Percentiles rank a stretch among this genome's conserved stretches.
These are phyloP conservation scores for Capricornis sumatraensis DNA, from an alignment of 2,113 vertebrate genomes.

Conservation along the genomic window DNA sequence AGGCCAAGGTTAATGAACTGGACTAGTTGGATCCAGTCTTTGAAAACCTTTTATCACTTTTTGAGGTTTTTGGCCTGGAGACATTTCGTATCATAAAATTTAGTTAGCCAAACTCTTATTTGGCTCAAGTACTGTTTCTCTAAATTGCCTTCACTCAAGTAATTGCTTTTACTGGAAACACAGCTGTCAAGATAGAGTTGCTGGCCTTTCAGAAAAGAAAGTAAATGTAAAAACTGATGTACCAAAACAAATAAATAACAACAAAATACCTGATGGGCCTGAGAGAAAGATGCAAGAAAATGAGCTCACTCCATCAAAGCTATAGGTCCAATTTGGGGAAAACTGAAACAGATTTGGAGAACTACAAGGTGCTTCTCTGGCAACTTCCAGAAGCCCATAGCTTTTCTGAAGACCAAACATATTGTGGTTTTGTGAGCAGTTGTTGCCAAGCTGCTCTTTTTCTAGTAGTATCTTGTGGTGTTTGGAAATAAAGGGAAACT, in stretches of 20 bases:
- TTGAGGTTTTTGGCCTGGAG: conserved; percentile 53
- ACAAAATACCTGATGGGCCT: neutral
- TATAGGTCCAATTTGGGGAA: neutral
- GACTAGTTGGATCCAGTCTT: conserved; percentile 36
- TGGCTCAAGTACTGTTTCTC: conserved; percentile 40
- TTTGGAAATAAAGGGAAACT: neutral
- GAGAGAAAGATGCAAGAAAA: neutral
- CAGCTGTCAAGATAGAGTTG: conserved; percentile 32
- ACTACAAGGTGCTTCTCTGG: neutral
- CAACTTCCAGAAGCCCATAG: neutral
- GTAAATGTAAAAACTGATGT: neutral
- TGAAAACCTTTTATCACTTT: conserved; percentile 62
- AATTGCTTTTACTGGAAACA: conserved; percentile 44
- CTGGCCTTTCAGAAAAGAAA: conserved; percentile 41
- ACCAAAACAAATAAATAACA: neutral
- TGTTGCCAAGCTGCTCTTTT: neutral
- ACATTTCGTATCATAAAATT: conserved; percentile 59
- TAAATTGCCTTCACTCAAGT: conserved; percentile 19
- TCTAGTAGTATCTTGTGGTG: neutral
- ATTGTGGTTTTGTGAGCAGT: neutral
- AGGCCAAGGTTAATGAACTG: conserved; percentile 42
- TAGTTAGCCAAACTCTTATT: conserved; percentile 32
- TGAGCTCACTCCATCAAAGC: neutral
- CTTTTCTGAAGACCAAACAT: neutral
- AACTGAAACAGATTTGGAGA: neutral